Evolutionary conservation across 35 echinoderm and acorn worm species (phyloP).

Genomic region (Ptychodera flava): DNA sequence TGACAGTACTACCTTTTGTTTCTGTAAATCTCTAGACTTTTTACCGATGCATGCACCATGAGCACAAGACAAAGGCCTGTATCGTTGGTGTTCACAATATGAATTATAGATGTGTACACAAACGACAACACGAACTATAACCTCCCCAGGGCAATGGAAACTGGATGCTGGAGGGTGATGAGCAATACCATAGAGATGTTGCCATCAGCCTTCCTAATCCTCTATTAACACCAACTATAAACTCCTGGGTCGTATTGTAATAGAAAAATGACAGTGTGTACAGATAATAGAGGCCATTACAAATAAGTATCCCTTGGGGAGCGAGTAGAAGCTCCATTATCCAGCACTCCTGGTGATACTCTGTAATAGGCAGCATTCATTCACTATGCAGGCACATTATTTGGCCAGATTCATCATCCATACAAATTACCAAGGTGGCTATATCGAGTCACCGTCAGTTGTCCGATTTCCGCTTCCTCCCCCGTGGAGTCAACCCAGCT

Average conservation of each 20-base stretch:
- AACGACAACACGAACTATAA: too few relatives aligned
- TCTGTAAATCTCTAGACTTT: too few relatives aligned
- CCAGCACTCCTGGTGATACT: not conserved
- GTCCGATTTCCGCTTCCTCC: not conserved
- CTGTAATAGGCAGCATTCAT: not conserved
- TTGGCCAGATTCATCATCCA: not conserved
- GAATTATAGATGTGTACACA: too few relatives aligned
- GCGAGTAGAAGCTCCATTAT: not conserved
- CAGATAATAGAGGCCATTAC: not conserved
- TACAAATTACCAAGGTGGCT: not conserved
- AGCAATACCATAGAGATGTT: too few relatives aligned
- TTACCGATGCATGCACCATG: too few relatives aligned
- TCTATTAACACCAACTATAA: not conserved
- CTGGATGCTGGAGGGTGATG: too few relatives aligned
- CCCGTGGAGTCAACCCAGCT: too few relatives aligned
- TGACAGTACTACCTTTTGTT: too few relatives aligned
- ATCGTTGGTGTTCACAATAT: too few relatives aligned
- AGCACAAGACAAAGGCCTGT: too few relatives aligned
- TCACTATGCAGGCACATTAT: not conserved
- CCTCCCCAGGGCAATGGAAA: too few relatives aligned
- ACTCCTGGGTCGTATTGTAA: not conserved
- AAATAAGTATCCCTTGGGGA: not conserved
- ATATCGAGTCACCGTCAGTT: not conserved
- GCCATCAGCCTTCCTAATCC: too few relatives aligned
- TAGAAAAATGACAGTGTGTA: conserved; percentile 1